Conservation (phyloP, 1,140 invertebrate species). For the Apis laboriosa region DNA sequence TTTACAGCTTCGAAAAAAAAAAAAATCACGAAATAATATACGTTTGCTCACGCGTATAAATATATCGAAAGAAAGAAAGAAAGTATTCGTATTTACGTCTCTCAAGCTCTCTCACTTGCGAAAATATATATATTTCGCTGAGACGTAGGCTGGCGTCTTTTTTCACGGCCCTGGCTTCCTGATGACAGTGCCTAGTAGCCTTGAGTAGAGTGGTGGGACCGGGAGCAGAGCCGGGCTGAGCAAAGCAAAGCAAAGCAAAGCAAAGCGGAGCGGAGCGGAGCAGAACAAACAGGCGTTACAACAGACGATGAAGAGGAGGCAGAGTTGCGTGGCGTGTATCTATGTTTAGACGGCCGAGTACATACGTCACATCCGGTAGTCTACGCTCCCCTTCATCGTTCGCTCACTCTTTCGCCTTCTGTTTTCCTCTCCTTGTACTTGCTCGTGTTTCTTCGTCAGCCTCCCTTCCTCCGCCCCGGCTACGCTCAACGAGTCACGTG, state of each 20-base stretch:
- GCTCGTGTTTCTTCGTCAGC: neutral
- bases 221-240: neutral
- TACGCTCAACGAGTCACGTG: neutral
- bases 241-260: slow-evolving; percentile 16
- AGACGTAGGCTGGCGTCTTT: slow-evolving; percentile 10
- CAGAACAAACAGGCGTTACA: slow-evolving; percentile 41
- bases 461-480: neutral
- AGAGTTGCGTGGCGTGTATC: slow-evolving; percentile 61
- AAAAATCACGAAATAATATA: too few relatives aligned
- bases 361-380: slow-evolving; percentile 74
- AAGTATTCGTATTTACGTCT: neutral
- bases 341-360: slow-evolving; percentile 72
- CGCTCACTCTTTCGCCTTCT: slow-evolving; percentile 45
- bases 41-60: too few relatives aligned
- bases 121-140: neutral
- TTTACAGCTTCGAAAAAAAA: too few relatives aligned
- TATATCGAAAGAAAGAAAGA: too few relatives aligned
- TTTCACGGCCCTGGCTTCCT: slow-evolving; percentile 43
- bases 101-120: neutral
- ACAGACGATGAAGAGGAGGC: slow-evolving; percentile 47
- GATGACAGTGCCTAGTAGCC: slow-evolving; percentile 57
- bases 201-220: slow-evolving; percentile 54
- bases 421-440: slow-evolving; percentile 24
- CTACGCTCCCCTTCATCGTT: slow-evolving; percentile 57
- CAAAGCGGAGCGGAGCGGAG: slow-evolving; percentile 38